Base-by-base conservation (phyloP, 2,888 invertebrate genomes). In the Eristalinus aeneus region DNA sequence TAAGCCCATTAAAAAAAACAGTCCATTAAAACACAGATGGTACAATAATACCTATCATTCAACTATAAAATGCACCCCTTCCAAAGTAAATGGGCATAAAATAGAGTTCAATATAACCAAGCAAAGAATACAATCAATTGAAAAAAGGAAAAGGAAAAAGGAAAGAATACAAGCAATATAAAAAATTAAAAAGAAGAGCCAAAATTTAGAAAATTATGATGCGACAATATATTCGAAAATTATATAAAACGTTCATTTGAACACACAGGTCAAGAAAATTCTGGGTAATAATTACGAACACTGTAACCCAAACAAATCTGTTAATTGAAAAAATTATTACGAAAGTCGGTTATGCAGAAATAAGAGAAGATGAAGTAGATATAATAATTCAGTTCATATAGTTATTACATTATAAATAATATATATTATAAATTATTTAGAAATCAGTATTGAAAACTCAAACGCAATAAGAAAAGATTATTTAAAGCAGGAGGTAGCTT, bases 151-250 rank as follows among this genome's bases (percentile, higher is more conserved):
- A 27, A 46, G 27, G 27, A 67, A 67, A 54, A 32, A 20, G 54
- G 11, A 67, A 32, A 2, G 11, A 8, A 67, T 32, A 67, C 16
- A 54, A 67, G 54, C 32, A 22, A 27, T 27, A 27, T 27, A 2
- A 54, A 54, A 67, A 54, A 54, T 31, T 67, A 54, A 20, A 53
- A 65, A 53, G 46, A 65, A 65, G 31, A 65, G 3, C 46, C 36
- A 4, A 36, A 65, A 65, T 65, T 31, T 65, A 46, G 46, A 53
- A 27, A 27, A 27, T 27, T 3, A 2, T 3, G 27, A 3, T 5
- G 2, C 27, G 27, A 2, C 2, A 11, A 12, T 11, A 11, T 27
- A 27, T 5, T 3, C 4, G 31, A 53, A 31, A 67, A 53, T 32
- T 53, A 67, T 10, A 54, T 20, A 11, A 32, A 67, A 54, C 53